Conservation (phyloP, 30 jellyfish, hydroid and myxozoan species). For the Clytia hemisphaerica region DNA sequence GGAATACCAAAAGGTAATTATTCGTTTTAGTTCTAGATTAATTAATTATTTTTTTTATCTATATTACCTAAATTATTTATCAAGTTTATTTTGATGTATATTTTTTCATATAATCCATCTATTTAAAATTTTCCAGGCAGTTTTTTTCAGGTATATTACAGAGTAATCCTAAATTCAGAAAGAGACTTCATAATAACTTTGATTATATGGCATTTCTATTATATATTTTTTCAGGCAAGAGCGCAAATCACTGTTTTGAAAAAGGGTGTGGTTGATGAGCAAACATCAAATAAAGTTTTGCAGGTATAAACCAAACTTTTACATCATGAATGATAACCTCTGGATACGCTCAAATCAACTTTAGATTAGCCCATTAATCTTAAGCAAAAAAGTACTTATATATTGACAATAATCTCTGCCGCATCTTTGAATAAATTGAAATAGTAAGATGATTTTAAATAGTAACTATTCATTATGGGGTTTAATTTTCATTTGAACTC, state of each 20-base stretch:
- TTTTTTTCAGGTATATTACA: no score
- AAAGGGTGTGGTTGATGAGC: conserved; percentile 93
- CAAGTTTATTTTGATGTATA: background rate
- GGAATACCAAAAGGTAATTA: conserved; percentile 78
- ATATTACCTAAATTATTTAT: background rate
- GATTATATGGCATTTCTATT: background rate
- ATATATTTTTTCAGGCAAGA: conserved; percentile 51
- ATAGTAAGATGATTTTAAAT: no score
- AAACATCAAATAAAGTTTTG: conserved; percentile 39
- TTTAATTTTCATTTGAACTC: no score
- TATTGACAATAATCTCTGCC: no score
- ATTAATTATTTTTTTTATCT: no score
- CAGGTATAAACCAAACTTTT: conserved; percentile 38
- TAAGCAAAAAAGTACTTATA: no score
- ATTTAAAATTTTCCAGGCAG: no score
- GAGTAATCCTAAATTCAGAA: background rate
- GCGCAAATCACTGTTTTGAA: conserved; percentile 91
- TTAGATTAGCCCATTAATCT: no score
- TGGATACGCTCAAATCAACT: background rate
- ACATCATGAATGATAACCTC: background rate
- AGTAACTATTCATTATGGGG: no score
- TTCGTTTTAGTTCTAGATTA: background rate
- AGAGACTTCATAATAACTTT: background rate
- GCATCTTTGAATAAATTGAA: no score
- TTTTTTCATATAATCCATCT: background rate